Conservation (phyloP, 1,140 invertebrate genomes). For the Episyrphus balteatus region DNA sequence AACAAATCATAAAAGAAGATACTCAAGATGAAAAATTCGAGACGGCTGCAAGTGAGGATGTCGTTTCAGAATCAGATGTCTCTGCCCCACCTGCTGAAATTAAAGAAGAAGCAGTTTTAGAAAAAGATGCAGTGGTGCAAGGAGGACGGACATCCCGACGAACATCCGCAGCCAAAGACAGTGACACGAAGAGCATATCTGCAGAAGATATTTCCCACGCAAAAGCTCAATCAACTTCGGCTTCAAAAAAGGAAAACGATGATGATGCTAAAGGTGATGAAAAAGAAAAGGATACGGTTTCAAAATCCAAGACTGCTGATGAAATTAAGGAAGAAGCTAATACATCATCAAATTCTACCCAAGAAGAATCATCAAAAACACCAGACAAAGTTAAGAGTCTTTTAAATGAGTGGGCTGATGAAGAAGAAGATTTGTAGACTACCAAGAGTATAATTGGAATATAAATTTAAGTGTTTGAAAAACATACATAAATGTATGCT, state of each 20-base stretch:
- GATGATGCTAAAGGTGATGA: not conserved
- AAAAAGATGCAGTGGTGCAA: not conserved
- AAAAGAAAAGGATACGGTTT: not conserved
- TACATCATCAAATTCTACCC: not conserved
- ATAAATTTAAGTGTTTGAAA: no score
- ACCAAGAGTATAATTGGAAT: no score
- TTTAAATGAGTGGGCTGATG: slow-evolving; percentile 32
- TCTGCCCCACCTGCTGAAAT: not conserved
- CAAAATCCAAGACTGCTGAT: not conserved
- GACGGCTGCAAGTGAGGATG: slow-evolving; percentile 2
- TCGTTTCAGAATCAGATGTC: not conserved
- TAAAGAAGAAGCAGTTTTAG: not conserved
- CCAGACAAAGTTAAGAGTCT: slow-evolving; percentile 26
- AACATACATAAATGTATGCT: no score
- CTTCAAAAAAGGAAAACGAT: slow-evolving; percentile 10
- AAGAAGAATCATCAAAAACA: slow-evolving; percentile 1
- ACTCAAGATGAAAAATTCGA: slow-evolving; percentile 4
- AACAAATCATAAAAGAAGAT: not conserved
- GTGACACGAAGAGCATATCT: no score
- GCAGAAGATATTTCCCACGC: no score
- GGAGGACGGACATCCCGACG: no score
- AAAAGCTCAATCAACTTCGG: not conserved
- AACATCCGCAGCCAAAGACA: no score
- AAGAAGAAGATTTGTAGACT: slow-evolving; percentile 18
- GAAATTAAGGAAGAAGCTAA: not conserved